A percentile compares a stretch with the other conserved stretches of the same genome.
phyloP scores from a whole-genome alignment of 2,797 vertebrate species.

The Artibeus lituratus region DNA sequence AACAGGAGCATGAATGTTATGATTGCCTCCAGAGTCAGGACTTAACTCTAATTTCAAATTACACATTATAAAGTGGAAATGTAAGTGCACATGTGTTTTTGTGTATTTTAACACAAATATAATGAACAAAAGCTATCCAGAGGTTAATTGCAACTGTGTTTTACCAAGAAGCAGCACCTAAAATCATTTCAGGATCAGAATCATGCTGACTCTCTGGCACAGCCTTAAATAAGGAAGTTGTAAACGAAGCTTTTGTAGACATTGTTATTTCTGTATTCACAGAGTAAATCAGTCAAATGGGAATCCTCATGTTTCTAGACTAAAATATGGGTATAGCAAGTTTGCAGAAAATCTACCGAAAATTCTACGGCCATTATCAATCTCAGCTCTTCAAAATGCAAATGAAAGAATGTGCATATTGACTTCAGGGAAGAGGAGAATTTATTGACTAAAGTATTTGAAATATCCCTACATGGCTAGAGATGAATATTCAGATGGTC shows the following conservation, averaged over 20 bases:
- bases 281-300: not conserved
- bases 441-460: not conserved
- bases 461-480: not conserved
- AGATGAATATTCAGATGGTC: not conserved
- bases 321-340: not conserved
- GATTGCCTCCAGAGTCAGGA: not conserved
- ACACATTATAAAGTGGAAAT: not conserved
- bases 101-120: not conserved
- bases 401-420: not conserved
- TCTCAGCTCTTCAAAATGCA: not conserved
- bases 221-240: not conserved
- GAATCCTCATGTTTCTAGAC: not conserved
- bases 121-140: not conserved
- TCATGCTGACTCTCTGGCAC: not conserved
- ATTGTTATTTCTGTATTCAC: not conserved
- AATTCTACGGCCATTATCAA: not conserved
- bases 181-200: not conserved
- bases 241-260: not conserved
- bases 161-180: not conserved
- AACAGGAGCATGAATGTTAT: not conserved
- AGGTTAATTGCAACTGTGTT: slow-evolving; percentile 14
- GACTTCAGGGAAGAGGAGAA: not conserved
- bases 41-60: slow-evolving; percentile 2
- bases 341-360: not conserved
- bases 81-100: not conserved